These are phyloP conservation scores for Lepidurus apus DNA, from an alignment of 1,140 invertebrate species.

Conservation along the genomic window DNA sequence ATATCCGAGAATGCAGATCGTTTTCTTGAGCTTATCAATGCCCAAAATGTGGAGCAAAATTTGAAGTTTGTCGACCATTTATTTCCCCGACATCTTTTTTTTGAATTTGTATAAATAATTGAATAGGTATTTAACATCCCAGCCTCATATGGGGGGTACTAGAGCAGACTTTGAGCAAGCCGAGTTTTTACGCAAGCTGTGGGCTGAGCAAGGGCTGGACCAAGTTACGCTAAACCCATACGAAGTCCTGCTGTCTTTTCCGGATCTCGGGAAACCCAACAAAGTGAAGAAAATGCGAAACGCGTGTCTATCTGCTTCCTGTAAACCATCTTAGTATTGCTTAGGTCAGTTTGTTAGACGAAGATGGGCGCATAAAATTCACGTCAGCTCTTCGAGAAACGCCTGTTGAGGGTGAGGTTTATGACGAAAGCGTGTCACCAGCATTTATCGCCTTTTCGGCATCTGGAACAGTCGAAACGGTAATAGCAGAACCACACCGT, in stretches of 20 bases:
- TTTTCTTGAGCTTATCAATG: constrained; percentile 31
- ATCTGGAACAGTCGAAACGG: constrained; percentile 27
- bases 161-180: constrained; percentile 37
- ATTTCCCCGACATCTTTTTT: neutral
- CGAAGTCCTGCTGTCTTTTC: constrained; percentile 39
- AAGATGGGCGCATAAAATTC: constrained; percentile 28
- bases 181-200: constrained; percentile 36
- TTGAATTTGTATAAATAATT: neutral
- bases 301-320: neutral
- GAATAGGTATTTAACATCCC: constrained; percentile 36
- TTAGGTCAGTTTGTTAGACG: constrained; percentile 26
- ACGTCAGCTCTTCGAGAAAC: constrained; percentile 32
- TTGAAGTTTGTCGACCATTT: constrained; percentile 33
- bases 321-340: neutral
- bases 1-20: neutral
- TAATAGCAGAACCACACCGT: neutral
- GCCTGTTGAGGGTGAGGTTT: constrained; percentile 26
- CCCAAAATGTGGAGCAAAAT: constrained; percentile 35
- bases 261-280: constrained; percentile 37
- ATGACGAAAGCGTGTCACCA: constrained; percentile 28
- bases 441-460: constrained; percentile 31
- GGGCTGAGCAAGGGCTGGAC: constrained; percentile 38
- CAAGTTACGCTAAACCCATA: constrained; percentile 37
- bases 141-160: constrained; percentile 38
- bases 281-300: constrained; percentile 30